Conservation (phyloP, 2,888 invertebrate species). For the Morpho achilles region DNA sequence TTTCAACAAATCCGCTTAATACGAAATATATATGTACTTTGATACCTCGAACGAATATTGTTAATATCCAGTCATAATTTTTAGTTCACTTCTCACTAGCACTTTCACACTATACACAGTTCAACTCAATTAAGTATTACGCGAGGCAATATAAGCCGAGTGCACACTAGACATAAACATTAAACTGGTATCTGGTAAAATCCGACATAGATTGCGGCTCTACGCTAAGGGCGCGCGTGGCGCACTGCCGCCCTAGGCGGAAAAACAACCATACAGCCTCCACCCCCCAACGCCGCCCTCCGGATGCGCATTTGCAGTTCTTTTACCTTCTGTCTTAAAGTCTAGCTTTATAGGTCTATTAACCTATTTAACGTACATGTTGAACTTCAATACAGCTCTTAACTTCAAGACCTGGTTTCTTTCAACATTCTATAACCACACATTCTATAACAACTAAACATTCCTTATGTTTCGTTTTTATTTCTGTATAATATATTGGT, state of each 20-base stretch:
- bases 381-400: slow-evolving; percentile 13
- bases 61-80: slow-evolving; percentile 11
- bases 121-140: slow-evolving; percentile 25
- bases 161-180: slow-evolving; percentile 27
- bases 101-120: slow-evolving; percentile 25
- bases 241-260: slow-evolving; percentile 64
- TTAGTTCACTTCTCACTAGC: slow-evolving; percentile 19
- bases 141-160: slow-evolving; percentile 24
- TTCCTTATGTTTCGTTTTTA: neutral
- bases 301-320: slow-evolving; percentile 68
- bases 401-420: slow-evolving; percentile 1
- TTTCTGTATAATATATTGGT: too few relatives aligned
- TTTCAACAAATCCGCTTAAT: slow-evolving; percentile 50
- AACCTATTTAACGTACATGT: slow-evolving; percentile 30
- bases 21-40: slow-evolving; percentile 8
- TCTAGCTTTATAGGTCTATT: slow-evolving; percentile 34
- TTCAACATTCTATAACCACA: neutral
- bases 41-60: slow-evolving; percentile 7
- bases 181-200: slow-evolving; percentile 6
- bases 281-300: slow-evolving; percentile 42
- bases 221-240: slow-evolving; percentile 43
- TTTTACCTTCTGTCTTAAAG: slow-evolving; percentile 45
- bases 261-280: slow-evolving; percentile 66
- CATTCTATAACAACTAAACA: too few relatives aligned
- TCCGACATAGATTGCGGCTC: slow-evolving; percentile 27